Conservation (phyloP, 2,113 vertebrate genomes). For the Prunella himalayana region DNA sequence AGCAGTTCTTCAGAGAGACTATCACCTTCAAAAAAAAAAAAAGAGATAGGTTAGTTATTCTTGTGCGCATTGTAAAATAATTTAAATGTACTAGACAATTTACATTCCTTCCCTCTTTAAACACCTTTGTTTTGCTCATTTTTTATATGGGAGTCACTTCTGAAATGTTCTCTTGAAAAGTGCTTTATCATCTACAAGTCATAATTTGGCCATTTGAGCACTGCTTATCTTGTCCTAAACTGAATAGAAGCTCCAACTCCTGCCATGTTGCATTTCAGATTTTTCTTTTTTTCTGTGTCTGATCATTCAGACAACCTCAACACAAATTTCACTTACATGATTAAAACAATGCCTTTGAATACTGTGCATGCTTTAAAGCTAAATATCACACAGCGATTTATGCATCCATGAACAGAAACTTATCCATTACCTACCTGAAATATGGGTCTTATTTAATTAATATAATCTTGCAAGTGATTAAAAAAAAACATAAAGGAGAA, state of each 20-base stretch:
- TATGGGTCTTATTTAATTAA: not conserved
- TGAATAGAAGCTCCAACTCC: not conserved
- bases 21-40: not conserved
- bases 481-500: not conserved
- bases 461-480: not conserved
- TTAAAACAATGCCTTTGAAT: not conserved
- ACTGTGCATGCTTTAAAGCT: not conserved
- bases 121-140: not conserved
- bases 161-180: not conserved
- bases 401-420: not conserved
- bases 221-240: not conserved
- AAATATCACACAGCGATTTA: not conserved
- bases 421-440: not conserved
- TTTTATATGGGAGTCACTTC: not conserved
- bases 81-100: not conserved
- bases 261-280: not conserved
- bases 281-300: not conserved
- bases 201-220: not conserved
- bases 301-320: not conserved
- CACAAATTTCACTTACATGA: not conserved
- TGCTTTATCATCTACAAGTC: not conserved
- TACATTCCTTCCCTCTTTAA: not conserved
- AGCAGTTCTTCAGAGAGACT: conserved; percentile 15
- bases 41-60: not conserved
- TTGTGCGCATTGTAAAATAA: not conserved